Percentiles rank a stretch among this genome's conserved stretches.
Evolutionary conservation across 2,797 vertebrate species (phyloP).

Genomic region (Clarias pachynema): DNA sequence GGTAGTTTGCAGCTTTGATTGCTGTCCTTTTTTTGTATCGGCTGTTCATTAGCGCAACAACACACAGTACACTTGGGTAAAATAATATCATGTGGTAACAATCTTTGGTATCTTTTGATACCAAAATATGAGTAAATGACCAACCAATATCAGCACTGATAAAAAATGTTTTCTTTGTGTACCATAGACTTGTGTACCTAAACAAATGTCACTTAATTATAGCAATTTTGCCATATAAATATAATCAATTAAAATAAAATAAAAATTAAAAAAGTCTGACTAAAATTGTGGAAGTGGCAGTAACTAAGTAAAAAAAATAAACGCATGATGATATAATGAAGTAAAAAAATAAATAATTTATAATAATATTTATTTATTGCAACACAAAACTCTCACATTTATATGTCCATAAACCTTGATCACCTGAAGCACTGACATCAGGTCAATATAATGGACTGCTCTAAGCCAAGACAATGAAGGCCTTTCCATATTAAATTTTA

Average conservation of each 20-base stretch:
- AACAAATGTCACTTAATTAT: constrained; percentile 22
- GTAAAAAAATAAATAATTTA: not conserved
- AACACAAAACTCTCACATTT: not conserved
- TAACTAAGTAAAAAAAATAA: not conserved
- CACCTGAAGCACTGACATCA: not conserved
- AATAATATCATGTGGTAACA: not conserved
- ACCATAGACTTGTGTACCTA: constrained; percentile 16
- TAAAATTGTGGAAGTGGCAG: not conserved
- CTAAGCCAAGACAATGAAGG: not conserved
- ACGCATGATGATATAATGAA: not conserved
- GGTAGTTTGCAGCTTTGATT: not conserved
- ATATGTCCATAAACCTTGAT: not conserved
- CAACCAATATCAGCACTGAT: not conserved
- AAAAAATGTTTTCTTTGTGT: not conserved
- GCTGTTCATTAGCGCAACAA: not conserved
- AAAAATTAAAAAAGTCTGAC: not conserved
- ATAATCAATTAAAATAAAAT: constrained; percentile 4
- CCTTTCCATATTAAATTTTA: not conserved
- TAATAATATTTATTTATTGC: not conserved
- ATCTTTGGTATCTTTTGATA: not conserved
- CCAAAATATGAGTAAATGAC: not conserved
- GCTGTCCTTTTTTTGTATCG: not conserved
- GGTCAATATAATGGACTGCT: not conserved
- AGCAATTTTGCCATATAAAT: not conserved
- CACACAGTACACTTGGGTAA: not conserved